Base-by-base conservation (phyloP, 2,113 vertebrate genomes). In the Polypterus senegalus region DNA sequence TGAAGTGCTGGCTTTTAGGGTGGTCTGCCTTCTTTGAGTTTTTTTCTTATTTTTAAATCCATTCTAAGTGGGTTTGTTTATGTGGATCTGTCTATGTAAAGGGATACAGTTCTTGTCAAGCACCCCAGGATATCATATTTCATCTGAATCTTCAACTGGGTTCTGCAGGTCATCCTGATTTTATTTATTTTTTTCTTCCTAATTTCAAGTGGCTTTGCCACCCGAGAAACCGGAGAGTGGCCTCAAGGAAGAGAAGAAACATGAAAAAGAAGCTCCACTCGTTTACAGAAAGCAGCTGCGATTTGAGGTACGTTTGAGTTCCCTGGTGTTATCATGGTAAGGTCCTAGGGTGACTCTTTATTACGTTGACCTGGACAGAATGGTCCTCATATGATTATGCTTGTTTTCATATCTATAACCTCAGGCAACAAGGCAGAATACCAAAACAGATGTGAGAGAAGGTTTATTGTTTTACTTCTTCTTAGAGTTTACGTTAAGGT, bases 281-380 rank as follows among this genome's bases (percentile, higher is more conserved):
- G 83, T 79, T 70, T 83, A 84, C 66, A 91, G 92, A 83, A 97
- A 97, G 74, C 92, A 92, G 71, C 86, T 98, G 70, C 94, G 97
- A 78, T 97, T 98, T 85, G 94, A 98, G 79, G 96, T 98, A 77
- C 88, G 87, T 81, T 64, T 75, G 72, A 63, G 67, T 51, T 27
- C 27, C 27, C 27, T 27, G 27, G 27, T 27, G 27, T 27, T 27
- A 27, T 27, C 27, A 27, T 27, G 27, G 27, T 27, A 27, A 27
- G 27, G 27, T 27, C 27, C 27, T 27, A 27, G 27, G 27, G 27
- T 27, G 27, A 27, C 27, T 27, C 27, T 27, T 27, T 27, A 27
- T 27, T 27, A 27, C 27, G 27, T 27, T 27, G 27, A 27, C 27
- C 27, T 27, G 27, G 27, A 27, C 27, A 27, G 27, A 27, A 27